phyloP scores from a whole-genome alignment of 2,113 vertebrate species.

The Thomomys bottae region DNA sequence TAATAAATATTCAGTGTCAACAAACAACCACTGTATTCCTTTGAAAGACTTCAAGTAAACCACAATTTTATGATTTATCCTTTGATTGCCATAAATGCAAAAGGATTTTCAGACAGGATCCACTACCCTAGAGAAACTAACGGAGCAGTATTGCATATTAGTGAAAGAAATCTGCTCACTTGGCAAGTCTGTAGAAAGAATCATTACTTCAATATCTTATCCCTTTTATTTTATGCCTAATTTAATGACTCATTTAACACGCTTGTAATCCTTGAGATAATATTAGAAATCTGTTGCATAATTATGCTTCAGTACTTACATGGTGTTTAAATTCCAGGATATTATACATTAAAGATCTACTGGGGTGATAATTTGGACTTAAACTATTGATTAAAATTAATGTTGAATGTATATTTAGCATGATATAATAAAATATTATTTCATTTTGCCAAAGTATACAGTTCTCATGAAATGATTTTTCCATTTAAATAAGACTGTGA shows the following conservation, averaged over 20 bases:
- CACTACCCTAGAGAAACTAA: not conserved
- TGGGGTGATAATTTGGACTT: not conserved
- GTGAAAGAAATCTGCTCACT: constrained; percentile 58
- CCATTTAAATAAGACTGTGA: not conserved
- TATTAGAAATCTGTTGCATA: constrained; percentile 74
- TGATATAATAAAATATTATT: not conserved
- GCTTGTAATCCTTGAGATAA: constrained; percentile 68
- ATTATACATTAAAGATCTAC: not conserved
- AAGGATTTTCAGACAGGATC: not conserved
- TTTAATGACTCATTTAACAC: constrained; percentile 75
- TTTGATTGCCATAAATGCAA: constrained; percentile 27
- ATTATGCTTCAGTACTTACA: constrained; percentile 48
- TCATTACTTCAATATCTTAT: constrained; percentile 70
- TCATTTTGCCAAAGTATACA: not conserved
- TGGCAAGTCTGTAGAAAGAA: constrained; percentile 60
- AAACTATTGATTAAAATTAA: constrained; percentile 30
- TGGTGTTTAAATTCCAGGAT: constrained; percentile 59
- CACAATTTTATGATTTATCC: not conserved
- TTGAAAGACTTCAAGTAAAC: constrained; percentile 7
- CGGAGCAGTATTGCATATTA: not conserved
- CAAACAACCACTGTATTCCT: accelerated
- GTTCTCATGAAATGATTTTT: not conserved
- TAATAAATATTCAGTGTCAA: not conserved
- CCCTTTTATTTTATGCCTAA: constrained; percentile 52
- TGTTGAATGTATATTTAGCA: not conserved